These are phyloP conservation scores for Astropecten irregularis DNA, from an alignment of 53 echinoderm and acorn worm genomes.

Conservation along the genomic window DNA sequence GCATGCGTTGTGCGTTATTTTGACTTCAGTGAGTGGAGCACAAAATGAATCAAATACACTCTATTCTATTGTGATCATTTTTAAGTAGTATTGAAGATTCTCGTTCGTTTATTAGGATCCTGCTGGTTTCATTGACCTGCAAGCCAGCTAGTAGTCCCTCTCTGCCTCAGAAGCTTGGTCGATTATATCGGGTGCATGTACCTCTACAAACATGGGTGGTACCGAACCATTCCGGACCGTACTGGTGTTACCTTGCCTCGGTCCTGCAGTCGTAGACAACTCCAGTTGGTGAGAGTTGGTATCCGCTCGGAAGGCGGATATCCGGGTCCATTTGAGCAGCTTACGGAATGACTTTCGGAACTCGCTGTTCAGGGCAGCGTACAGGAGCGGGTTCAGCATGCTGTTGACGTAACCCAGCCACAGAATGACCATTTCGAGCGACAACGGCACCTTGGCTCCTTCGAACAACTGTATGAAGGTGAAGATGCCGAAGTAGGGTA, in stretches of 20 bases:
- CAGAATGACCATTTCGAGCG: slow-evolving; percentile 57
- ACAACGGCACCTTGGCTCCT: slow-evolving; percentile 37
- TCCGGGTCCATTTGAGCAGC: slow-evolving; percentile 41
- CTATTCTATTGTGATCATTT: no score
- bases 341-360: slow-evolving; percentile 77
- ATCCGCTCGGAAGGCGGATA: slow-evolving; percentile 3
- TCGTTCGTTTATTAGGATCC: no score
- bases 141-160: slow-evolving; percentile 49
- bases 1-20: no score
- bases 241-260: background rate
- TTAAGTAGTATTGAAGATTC: no score
- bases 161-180: slow-evolving; percentile 43
- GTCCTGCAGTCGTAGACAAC: slow-evolving; percentile 4
- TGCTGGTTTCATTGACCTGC: no score
- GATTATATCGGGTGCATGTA: slow-evolving; percentile 46
- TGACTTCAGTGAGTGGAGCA: no score
- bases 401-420: slow-evolving; percentile 88
- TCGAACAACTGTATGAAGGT: slow-evolving; percentile 69
- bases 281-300: background rate
- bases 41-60: no score
- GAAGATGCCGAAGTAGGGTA: slow-evolving; percentile 85
- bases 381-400: slow-evolving; percentile 79
- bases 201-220: slow-evolving; percentile 47
- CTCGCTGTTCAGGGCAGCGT: slow-evolving; percentile 82
- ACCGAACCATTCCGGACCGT: slow-evolving; percentile 20